Percentiles rank a stretch among this genome's conserved stretches.
These are phyloP conservation scores for Hymenochirus boettgeri DNA, from an alignment of 2,113 vertebrate genomes.

Conservation along the genomic window DNA sequence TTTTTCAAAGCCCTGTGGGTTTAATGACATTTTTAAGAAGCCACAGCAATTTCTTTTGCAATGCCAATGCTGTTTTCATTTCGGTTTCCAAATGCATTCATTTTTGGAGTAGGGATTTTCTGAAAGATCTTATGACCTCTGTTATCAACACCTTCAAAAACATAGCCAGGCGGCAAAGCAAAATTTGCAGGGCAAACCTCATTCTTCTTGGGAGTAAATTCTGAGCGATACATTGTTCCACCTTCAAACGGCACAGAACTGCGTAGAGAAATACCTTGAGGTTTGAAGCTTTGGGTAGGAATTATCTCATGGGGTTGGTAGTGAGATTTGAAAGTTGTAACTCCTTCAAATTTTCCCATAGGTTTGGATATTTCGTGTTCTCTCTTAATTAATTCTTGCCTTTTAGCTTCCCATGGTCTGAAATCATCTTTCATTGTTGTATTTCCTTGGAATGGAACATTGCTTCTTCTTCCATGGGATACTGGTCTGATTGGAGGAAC, in stretches of 20 bases:
- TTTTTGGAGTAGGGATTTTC: constrained; percentile 47
- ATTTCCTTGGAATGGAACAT: constrained; percentile 65
- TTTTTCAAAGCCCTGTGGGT: too few species aligned
- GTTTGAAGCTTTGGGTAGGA: constrained; percentile 64
- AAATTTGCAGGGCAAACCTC: constrained; percentile 67
- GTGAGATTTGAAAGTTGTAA: constrained; percentile 75
- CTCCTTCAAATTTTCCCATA: constrained; percentile 65
- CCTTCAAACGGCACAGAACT: constrained; percentile 55
- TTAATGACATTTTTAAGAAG: constrained; percentile 45
- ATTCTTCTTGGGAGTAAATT: constrained; percentile 64
- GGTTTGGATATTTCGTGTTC: constrained; percentile 57
- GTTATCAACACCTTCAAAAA: constrained; percentile 62
- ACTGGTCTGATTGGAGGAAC: constrained; percentile 57
- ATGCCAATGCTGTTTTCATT: constrained; percentile 18
- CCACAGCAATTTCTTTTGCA: constrained; percentile 52
- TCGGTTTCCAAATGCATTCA: constrained; percentile 6
- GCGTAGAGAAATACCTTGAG: constrained; percentile 30
- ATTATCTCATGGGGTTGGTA: constrained; percentile 60
- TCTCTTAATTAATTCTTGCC: constrained; percentile 53
- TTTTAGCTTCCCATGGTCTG: constrained; percentile 58
- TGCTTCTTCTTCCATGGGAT: constrained; percentile 43
- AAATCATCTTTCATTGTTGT: constrained; percentile 75
- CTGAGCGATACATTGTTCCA: constrained; percentile 63
- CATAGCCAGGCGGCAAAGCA: constrained; percentile 60
- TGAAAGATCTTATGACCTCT: constrained; percentile 72